Base-by-base conservation (phyloP, 2,113 vertebrate species). In the Oxygymnocypris stewartii region DNA sequence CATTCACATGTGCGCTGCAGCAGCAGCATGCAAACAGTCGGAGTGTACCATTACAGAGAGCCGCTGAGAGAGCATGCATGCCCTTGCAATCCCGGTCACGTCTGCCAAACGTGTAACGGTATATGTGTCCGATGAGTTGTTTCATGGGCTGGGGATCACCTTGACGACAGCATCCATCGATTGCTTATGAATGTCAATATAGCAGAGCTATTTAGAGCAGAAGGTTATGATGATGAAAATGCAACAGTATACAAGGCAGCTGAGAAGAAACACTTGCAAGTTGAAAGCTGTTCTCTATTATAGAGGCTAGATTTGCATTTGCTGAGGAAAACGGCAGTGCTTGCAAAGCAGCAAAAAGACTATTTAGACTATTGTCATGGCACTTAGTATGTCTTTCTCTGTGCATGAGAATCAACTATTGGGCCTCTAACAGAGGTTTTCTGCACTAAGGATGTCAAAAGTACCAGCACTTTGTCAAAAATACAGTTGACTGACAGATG, bases 111-210 rank as follows among this genome's bases (percentile, higher is more conserved):
- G 12, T 82, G 78, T 74, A 89, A 86, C 5, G 69, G 81, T 86
- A 86, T 87, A 78, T 71, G 40, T 83, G 49, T 44, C 47, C 12
- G 54, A 75, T 73, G 47, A 54, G 80, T 3, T 84, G 84, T 73
- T 71, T 80, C 67, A 81, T 61, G 76, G 73, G 75, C 47, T 49
- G 65, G 51, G 35, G 81, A 77, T 89, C 81, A 88, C 76, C 65
- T 87, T 87, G 82, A 84, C 14, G 57, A 69, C 84, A 78, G 77
- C 80, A 35, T 20, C 71, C 75, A 40, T 73, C 13, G 65, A 42
- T 44, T 54, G 77, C 81, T 84, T 44, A 77, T 13, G 71, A 87
- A 86, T 18, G 47, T 87, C 76, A 44, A 87, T 87, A 84, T 57
- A 74, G n/a, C 14, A 25, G 28, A 65, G 51, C 81, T 87, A 88